phyloP scores from a whole-genome alignment of 2,113 vertebrate genomes.

The Ceyx melanurus region DNA sequence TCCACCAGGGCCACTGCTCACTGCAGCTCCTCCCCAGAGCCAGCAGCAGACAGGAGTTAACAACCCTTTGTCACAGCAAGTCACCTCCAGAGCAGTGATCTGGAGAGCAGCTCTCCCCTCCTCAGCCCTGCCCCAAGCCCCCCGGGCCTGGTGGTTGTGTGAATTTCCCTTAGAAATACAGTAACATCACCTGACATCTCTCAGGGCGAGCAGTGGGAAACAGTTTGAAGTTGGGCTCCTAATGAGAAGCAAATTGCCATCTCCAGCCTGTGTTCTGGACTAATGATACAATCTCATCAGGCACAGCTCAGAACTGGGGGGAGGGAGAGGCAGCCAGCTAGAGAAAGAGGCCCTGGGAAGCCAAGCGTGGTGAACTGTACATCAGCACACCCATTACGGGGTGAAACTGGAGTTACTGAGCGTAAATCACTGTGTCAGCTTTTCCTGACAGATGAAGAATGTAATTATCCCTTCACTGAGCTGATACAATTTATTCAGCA shows the following conservation, averaged over 20 bases:
- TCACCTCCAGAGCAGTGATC: not conserved
- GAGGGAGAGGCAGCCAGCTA: not conserved
- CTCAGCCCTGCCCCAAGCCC: not conserved
- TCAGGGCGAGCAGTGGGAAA: not conserved
- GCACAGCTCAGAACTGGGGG: not conserved
- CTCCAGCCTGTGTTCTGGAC: not conserved
- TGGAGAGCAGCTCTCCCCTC: not conserved
- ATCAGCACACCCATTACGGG: not conserved
- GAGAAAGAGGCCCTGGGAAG: not conserved
- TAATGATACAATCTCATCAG: not conserved
- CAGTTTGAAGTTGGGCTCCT: not conserved
- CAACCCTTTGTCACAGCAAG: not conserved
- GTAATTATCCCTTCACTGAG: not conserved
- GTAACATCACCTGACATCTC: not conserved
- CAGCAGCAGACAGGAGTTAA: not conserved
- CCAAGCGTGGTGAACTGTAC: not conserved
- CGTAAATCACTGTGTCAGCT: not conserved
- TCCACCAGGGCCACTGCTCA: not conserved
- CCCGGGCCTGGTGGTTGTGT: not conserved
- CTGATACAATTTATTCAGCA: not conserved
- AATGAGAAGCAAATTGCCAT: conserved; percentile 15
- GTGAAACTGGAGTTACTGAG: not conserved
- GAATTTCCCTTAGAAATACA: not conserved
- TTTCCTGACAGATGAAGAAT: not conserved
- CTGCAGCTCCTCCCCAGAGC: not conserved